Evolutionary conservation across 2,888 invertebrate species (phyloP).

Genomic region (Helicoverpa assulta): DNA sequence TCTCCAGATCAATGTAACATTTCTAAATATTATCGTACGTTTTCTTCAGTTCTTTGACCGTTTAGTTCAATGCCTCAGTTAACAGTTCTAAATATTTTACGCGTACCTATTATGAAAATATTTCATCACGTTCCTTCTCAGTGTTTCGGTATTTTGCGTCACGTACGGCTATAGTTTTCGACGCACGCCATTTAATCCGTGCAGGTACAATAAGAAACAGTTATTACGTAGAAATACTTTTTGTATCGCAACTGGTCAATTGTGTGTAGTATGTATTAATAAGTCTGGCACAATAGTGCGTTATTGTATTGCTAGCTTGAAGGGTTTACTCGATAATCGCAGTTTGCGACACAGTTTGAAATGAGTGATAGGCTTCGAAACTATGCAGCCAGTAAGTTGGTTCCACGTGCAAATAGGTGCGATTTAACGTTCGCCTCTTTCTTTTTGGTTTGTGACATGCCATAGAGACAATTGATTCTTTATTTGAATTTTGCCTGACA

Average conservation of each 20-base stretch:
- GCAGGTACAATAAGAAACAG: conserved; percentile 34
- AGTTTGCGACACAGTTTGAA: conserved; percentile 42
- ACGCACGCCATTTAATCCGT: conserved; percentile 55
- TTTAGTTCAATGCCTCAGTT: not conserved
- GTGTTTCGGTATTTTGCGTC: conserved; percentile 48
- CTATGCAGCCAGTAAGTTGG: conserved; percentile 7
- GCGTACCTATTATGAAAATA: conserved; percentile 13
- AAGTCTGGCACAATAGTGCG: conserved; percentile 29
- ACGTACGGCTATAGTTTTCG: conserved; percentile 49
- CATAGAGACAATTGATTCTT: conserved; percentile 1
- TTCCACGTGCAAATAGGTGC: conserved; percentile 28
- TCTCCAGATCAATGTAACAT: conserved; percentile 4
- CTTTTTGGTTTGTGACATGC: conserved; percentile 4
- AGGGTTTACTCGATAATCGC: conserved; percentile 33
- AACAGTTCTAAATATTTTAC: conserved; percentile 22
- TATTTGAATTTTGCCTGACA: not conserved
- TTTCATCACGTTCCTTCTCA: conserved; percentile 36
- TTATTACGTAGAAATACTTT: conserved; percentile 44
- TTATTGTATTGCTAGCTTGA: conserved; percentile 38
- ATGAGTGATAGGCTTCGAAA: conserved; percentile 39
- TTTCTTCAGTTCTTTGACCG: not conserved
- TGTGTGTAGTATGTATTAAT: conserved; percentile 4
- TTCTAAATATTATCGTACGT: not conserved
- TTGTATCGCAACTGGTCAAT: conserved; percentile 49
- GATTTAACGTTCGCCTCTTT: not conserved